Evolutionary conservation across 2,888 invertebrate species (phyloP), one percentile per base, ranked within the genome.

Genomic region (Bugulina stolonifera): DNA sequence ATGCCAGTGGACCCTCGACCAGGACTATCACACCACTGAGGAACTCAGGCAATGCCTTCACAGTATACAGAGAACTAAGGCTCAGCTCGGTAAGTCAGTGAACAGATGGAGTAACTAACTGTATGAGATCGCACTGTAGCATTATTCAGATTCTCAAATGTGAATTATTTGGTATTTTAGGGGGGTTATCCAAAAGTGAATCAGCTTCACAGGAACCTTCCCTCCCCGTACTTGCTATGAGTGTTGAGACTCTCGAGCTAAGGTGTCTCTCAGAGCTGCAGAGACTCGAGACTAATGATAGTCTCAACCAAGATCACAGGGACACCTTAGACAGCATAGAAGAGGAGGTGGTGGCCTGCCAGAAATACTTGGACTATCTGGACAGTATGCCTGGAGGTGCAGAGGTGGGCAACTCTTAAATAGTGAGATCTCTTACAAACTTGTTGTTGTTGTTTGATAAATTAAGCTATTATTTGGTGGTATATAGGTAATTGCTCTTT

Each of bases 1-100:
- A n/a, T 64, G 64, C 25, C 64, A 64, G 32, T 64, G 64, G 64
- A 32, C 64, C 64, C n/a, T 64, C 2, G 64, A 64, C 18, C 64
- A 64, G 32, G 64, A 64, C 32, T 64, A 64, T 32, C 64, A 64
- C 34, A 29, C 64, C 18, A 27, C 64, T 3, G 64, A 18, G 18
- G 64, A 64, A 32, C 64, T 64, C 10, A 64, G n/a, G 22, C 25
- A 64, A 14, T 14, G 25, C 5, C 34, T 64, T 10, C 3, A 32
- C 5, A 14, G 2, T 14, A 64, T 64, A 25, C 64, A 64, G 32
- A 10, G 32, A 3, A 27, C 64, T 14, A 64, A 64, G 32, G 64
- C 34, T 27, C 27, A 64, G 32, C 64, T 64, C 2, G 64, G 64
- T 64, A 32, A n/a, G 64, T 32, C n/a, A n/a, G n/a, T n/a, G n/a